Evolutionary conservation across 2,797 vertebrate species (phyloP), one percentile per base, ranked within the genome.

Genomic region (Uromys caudimaculatus): DNA sequence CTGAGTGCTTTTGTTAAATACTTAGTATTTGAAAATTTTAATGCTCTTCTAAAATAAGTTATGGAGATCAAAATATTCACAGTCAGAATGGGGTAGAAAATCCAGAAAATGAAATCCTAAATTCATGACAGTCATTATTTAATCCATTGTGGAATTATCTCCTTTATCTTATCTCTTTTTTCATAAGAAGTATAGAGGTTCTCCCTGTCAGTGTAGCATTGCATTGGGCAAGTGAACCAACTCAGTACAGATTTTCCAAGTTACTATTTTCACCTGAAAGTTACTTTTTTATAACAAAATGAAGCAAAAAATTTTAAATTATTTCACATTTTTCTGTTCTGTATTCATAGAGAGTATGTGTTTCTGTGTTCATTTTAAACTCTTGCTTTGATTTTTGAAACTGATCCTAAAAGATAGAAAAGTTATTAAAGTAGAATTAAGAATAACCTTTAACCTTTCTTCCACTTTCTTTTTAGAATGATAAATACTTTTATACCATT

Each of bases 21-120:
- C 56, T 76, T 89, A 78, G 58, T 89, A 85, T 93, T 95, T 96
- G 88, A 35, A 93, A 95, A 87, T 90, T 93, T n/a, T 50, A 77
- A 35, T 17, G 21, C 23, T 88, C 73, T 91, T 96, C 35, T 83
- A 60, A 88, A 95, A 44, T 93, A 96, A 54, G 67, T 97, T 27
- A 60, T 73, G 52, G 9, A 76, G 24, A 96, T 92, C 91, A 92
- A 91, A 93, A 56, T 75, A 85, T 75, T 47, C 8, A 92, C 29
- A 91, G 13, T 89, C 1, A 78, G 73, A 89, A 76, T 83, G n/a
- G 13, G 6, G 2, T 52, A 89, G 6, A 1, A 52, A 88, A 82
- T 91, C 14, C 88, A 82, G 52, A 84, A 91, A 97, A 75, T 73
- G 64, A 85, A 87, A 92, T 71, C 0, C 27, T n/a, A 62, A 24